These are phyloP conservation scores for Chelidonichthys spinosus DNA, from an alignment of 2,797 vertebrate species.

Conservation along the genomic window DNA sequence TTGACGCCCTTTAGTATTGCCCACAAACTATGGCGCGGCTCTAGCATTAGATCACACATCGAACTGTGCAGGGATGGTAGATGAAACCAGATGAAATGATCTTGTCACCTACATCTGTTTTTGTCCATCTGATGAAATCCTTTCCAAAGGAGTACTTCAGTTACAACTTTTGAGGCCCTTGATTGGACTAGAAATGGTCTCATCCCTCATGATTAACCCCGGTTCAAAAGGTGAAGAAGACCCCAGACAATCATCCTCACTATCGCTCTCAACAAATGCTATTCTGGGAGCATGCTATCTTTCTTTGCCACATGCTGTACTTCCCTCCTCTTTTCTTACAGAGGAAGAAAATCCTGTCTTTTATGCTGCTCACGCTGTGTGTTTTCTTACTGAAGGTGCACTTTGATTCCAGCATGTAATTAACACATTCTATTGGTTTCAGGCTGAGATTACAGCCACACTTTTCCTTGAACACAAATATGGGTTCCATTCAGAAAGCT, in stretches of 20 bases:
- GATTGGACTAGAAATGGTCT: slow-evolving; percentile 45
- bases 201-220: slow-evolving; percentile 35
- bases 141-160: slow-evolving; percentile 14
- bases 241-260: slow-evolving; percentile 32
- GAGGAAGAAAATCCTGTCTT: slow-evolving; percentile 31
- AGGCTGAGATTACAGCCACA: slow-evolving; percentile 49
- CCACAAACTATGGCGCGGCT: slow-evolving; percentile 60
- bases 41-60: slow-evolving; percentile 68
- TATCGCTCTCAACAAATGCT: slow-evolving; percentile 29
- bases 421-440: slow-evolving; percentile 55
- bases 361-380: slow-evolving; percentile 11
- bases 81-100: slow-evolving; percentile 46
- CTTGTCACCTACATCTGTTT: slow-evolving; percentile 57
- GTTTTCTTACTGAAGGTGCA: slow-evolving; percentile 19
- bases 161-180: slow-evolving; percentile 31
- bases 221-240: slow-evolving; percentile 37
- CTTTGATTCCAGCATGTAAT: slow-evolving; percentile 42
- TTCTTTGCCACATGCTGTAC: slow-evolving; percentile 51
- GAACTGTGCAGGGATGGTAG: slow-evolving; percentile 38
- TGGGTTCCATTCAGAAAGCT: slow-evolving; percentile 39
- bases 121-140: slow-evolving; percentile 49
- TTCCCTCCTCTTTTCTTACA: slow-evolving; percentile 43
- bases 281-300: slow-evolving; percentile 44
- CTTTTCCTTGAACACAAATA: slow-evolving; percentile 30
- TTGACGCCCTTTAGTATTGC: slow-evolving; percentile 73